Evolutionary conservation across 2,797 vertebrate species (phyloP).

Genomic region (Schizopygopsis malacanthus): DNA sequence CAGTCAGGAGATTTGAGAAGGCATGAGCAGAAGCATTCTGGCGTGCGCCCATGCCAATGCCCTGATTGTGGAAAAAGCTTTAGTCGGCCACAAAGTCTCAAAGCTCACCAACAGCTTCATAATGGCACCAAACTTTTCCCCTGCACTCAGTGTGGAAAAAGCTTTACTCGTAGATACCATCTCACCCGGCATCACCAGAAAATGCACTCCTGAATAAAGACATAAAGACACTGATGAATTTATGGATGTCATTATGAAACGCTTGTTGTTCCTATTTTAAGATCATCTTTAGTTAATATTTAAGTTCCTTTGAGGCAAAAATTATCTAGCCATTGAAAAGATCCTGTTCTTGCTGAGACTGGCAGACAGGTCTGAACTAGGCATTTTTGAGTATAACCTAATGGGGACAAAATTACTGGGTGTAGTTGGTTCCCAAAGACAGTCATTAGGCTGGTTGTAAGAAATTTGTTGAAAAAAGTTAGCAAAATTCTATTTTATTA

Average conservation of each 20-base stretch:
- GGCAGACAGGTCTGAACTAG: background rate
- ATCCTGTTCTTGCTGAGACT: background rate
- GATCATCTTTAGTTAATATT: background rate
- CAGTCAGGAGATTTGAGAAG: constrained; percentile 86
- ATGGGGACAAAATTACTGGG: too few species aligned
- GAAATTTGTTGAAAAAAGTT: background rate
- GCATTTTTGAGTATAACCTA: background rate
- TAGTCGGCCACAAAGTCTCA: constrained; percentile 82
- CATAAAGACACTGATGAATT: background rate
- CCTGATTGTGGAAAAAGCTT: constrained; percentile 84
- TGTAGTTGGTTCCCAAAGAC: background rate
- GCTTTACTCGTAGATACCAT: constrained; percentile 82
- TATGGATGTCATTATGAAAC: background rate
- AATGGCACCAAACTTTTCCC: constrained; percentile 78
- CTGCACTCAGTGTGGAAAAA: constrained; percentile 80
- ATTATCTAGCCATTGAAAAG: background rate
- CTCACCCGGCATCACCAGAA: constrained; percentile 82
- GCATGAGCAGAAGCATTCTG: constrained; percentile 85
- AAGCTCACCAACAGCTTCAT: constrained; percentile 82
- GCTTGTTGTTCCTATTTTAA: background rate
- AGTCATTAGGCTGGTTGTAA: background rate
- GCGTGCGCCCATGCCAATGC: constrained; percentile 82
- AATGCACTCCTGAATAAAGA: constrained; percentile 74
- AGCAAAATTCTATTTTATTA: constrained; percentile 21
- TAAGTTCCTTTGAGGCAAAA: background rate